Percentiles rank a stretch among this genome's conserved stretches.
phyloP scores from a whole-genome alignment of 1,140 invertebrate species.

The Drosophila watanabei region DNA sequence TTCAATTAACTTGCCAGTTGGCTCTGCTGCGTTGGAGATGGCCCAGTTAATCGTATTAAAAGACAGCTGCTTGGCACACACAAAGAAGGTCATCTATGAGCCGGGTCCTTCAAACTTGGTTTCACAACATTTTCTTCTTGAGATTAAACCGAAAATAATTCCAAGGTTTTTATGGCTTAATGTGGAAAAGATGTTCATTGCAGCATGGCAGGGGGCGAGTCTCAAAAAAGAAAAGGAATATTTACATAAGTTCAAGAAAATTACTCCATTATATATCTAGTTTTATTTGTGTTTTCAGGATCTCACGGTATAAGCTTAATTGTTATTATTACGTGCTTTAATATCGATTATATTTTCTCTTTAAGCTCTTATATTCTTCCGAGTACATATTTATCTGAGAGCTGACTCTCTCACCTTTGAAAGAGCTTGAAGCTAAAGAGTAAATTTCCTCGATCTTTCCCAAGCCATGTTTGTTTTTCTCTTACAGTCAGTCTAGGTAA shows the following conservation, averaged over 20 bases:
- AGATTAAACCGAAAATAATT: constrained; percentile 10
- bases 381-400: not conserved
- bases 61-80: constrained; percentile 29
- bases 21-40: constrained; percentile 15
- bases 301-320: too few relatives aligned
- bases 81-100: constrained; percentile 8
- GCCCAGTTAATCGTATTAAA: constrained; percentile 49
- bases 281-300: not conserved
- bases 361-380: too few relatives aligned
- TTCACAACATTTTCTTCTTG: not conserved
- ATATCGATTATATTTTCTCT: not conserved
- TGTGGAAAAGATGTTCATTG: not conserved
- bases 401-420: constrained; percentile 20
- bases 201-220: too few relatives aligned
- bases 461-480: constrained; percentile 25
- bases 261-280: not conserved
- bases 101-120: not conserved
- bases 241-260: not conserved
- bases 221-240: not conserved
- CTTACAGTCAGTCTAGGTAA: constrained; percentile 14
- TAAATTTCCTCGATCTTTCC: not conserved
- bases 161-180: not conserved
- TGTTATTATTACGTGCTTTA: too few relatives aligned
- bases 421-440: not conserved
- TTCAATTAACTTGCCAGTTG: constrained; percentile 53